These are phyloP conservation scores for Drosophila niveifrons DNA, from an alignment of 2,888 invertebrate species.

Conservation along the genomic window DNA sequence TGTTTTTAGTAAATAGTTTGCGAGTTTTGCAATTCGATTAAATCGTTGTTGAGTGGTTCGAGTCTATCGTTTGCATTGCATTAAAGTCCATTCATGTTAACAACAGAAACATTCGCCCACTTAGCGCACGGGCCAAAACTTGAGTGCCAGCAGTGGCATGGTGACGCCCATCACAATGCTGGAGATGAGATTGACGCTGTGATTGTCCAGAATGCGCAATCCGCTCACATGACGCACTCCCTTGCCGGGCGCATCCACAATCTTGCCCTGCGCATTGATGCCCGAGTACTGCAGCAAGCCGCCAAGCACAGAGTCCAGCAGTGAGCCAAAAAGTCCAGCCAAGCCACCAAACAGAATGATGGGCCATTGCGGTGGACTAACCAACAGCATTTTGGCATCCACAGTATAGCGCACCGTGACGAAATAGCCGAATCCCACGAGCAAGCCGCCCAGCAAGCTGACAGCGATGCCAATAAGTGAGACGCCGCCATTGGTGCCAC, in stretches of 20 bases:
- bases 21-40: conserved; percentile 9
- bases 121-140: conserved; percentile 86
- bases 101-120: background rate
- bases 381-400: conserved; percentile 87
- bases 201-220: conserved; percentile 91
- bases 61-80: conserved; percentile 53
- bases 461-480: conserved; percentile 88
- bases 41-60: conserved; percentile 35
- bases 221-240: conserved; percentile 92
- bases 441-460: conserved; percentile 86
- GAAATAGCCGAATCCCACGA: conserved; percentile 91
- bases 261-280: conserved; percentile 89
- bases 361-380: conserved; percentile 92
- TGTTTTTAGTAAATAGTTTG: background rate
- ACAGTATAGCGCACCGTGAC: conserved; percentile 88
- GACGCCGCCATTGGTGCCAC: conserved; percentile 96
- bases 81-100: conserved; percentile 41
- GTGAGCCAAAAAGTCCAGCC: conserved; percentile 92
- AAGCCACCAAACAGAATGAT: conserved; percentile 90
- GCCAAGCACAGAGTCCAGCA: conserved; percentile 93
- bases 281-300: conserved; percentile 95
- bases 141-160: conserved; percentile 88
- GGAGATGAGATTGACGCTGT: conserved; percentile 94
- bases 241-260: conserved; percentile 90
- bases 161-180: conserved; percentile 90